phyloP scores from a whole-genome alignment of 2,113 vertebrate genomes.

The Pipa parva region DNA sequence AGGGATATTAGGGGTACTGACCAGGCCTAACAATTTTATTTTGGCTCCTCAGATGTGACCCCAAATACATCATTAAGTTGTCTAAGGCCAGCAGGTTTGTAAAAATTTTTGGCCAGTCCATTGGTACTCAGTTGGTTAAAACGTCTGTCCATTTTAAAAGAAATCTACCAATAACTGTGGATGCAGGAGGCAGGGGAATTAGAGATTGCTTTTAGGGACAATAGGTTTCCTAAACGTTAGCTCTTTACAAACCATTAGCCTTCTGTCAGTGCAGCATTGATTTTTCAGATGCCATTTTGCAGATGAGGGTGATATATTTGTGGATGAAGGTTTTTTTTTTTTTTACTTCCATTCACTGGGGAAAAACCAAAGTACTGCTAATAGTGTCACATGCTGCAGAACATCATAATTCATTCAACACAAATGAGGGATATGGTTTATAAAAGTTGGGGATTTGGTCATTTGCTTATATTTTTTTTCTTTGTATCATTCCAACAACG shows the following conservation, averaged over 20 bases:
- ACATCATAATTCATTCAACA: neutral
- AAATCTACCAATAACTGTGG: neutral
- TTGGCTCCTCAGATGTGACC: no score
- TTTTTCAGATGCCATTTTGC: slow-evolving; percentile 12
- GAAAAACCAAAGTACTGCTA: neutral
- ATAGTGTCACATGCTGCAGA: neutral
- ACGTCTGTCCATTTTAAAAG: neutral
- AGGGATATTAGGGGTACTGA: no score
- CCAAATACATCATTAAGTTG: no score
- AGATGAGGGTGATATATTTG: neutral
- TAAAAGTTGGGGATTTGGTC: no score
- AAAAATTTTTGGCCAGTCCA: no score
- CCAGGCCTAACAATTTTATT: no score
- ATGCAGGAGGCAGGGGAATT: slow-evolving; percentile 18
- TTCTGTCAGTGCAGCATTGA: slow-evolving; percentile 14
- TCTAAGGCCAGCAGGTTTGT: no score
- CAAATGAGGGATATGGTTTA: neutral
- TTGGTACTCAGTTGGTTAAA: no score
- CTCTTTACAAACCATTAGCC: slow-evolving; percentile 25
- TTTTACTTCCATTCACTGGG: neutral
- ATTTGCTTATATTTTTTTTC: no score
- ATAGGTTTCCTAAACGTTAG: slow-evolving; percentile 18
- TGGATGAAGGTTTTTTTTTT: neutral
- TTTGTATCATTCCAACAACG: neutral
- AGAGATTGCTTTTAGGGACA: slow-evolving; percentile 11